Evolutionary conservation across 2,888 invertebrate genomes (phyloP), one percentile per base, ranked within the genome.

Genomic region (Sesamia inferens): DNA sequence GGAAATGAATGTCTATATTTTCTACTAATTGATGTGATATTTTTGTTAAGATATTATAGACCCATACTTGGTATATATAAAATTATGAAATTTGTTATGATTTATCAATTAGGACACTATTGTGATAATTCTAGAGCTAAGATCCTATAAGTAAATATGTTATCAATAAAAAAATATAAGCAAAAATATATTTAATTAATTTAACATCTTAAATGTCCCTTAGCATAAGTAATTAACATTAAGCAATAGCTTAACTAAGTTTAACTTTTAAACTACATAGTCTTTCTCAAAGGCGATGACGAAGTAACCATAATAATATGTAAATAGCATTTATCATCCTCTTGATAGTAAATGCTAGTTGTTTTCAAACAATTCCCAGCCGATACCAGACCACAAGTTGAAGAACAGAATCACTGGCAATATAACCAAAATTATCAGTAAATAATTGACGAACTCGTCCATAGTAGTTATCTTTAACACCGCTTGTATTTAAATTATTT

Each of bases 331-430:
- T 57, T 19, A 39, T 14, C 47, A 3, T 51, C 51, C 61, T 39
- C 16, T 31, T 66, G n/a, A 2, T 39, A 22, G 5, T 24, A 19
- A 51, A n/a, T 16, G 39, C 96, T 93, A 98, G 91, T 98, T 98
- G 93, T 98, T 98, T 84, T 97, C 97, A 93, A 98, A 98, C 51
- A 98, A 93, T 90, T 98, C 97, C 98, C 98, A 98, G 65, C 98
- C 98, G 74, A 98, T 96, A 96, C 98, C 98, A 67, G 98, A 97
- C 97, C 98, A 98, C 66, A 98, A 93, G 84, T 97, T 97, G 86
- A 98, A 97, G 90, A 98, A 98, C 76, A 98, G 93, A 83, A 97
- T 96, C 0, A 98, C 97, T 39, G 98, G 98, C 44, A 98, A 90
- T 69, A 98, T 94, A 5, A 98, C 97, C 74, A 98, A 93, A 54